Conservation (phyloP, 2,888 invertebrate genomes). For the Peribatodes rhomboidaria region DNA sequence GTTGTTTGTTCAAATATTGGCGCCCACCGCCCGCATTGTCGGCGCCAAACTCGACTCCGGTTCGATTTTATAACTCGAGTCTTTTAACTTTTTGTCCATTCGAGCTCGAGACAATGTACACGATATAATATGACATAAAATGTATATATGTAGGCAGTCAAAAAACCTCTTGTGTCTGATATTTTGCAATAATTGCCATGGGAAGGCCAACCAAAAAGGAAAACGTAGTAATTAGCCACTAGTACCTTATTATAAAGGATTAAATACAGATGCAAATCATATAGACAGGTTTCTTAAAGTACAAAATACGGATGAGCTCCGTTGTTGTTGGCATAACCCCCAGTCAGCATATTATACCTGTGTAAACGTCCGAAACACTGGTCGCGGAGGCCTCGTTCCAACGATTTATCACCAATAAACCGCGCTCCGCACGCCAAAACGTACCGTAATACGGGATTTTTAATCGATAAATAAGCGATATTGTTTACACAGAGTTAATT, state of each 20-base stretch:
- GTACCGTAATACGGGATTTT: slow-evolving; percentile 49
- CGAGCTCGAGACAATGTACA: slow-evolving; percentile 1
- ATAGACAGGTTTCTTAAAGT: neutral
- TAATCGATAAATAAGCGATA: slow-evolving; percentile 56
- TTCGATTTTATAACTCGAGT: slow-evolving; percentile 60
- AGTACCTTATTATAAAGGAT: neutral
- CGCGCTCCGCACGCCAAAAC: slow-evolving; percentile 55
- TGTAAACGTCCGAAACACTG: slow-evolving; percentile 22
- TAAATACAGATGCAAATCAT: too few relatives aligned
- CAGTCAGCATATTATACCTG: slow-evolving; percentile 37
- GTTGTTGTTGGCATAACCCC: slow-evolving; percentile 9
- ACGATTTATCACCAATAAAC: slow-evolving; percentile 67
- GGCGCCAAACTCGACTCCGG: slow-evolving; percentile 55
- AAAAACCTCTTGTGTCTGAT: neutral
- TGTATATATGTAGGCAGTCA: neutral
- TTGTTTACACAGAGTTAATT: slow-evolving; percentile 47
- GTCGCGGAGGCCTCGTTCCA: slow-evolving; percentile 54
- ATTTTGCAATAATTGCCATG: neutral
- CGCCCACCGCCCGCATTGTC: slow-evolving; percentile 49
- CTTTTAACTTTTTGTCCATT: slow-evolving; percentile 48
- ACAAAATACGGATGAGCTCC: slow-evolving; percentile 4
- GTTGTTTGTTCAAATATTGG: slow-evolving; percentile 58
- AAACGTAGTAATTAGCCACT: neutral
- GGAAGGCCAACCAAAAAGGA: neutral
- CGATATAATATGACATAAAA: neutral